Evolutionary conservation across 2,888 invertebrate genomes (phyloP), one percentile per base, ranked within the genome.

Genomic region (Chirona hameri): DNA sequence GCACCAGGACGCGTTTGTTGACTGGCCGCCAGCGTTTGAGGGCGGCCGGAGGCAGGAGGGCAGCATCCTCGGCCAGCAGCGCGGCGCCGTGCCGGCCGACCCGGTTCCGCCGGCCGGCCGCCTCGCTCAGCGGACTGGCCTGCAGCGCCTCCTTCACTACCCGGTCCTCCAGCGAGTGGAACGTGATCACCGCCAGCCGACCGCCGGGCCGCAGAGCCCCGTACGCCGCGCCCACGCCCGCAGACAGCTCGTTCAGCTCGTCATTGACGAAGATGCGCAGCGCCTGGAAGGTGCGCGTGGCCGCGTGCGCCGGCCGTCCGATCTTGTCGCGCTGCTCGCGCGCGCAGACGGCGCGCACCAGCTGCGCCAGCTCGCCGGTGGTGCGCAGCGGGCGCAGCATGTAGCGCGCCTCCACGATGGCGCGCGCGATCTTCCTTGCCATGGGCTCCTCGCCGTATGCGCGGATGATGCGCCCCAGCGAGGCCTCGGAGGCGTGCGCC

Each of bases 191-290:
- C 0, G 95, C 92, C 84, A 98, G 88, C 84, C 92, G 90, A 0
- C 98, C 98, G 65, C 92, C 92, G 0, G 92, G 88, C 89, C 94
- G 95, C 39, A 98, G 90, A 92, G 94, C 87, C 91, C 83, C 83
- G 84, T 93, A 91, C 0, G 96, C 94, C 82, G 96, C 86, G 46
- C 94, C 87, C 88, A 98, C 91, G 0, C 92, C 97, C 88, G 94
- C 95, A 89, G 97, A 95, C 1, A 98, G 91, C 90, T 98, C 97
- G 88, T 98, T 98, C 0, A 98, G 89, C 89, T 98, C 98, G 88
- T 98, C 95, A 87, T 98, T 98, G 0, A 98, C 95, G 88, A 98
- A 97, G 86, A 98, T 98, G 84, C 98, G 90, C 84, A 98, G 88
- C 0, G 98, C 98, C 90, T 97, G 93, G 89, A 98, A 98, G 0